Evolutionary conservation across 1,140 invertebrate species (phyloP), one percentile per base, ranked within the genome.

Genomic region (Heliconius melpomene): DNA sequence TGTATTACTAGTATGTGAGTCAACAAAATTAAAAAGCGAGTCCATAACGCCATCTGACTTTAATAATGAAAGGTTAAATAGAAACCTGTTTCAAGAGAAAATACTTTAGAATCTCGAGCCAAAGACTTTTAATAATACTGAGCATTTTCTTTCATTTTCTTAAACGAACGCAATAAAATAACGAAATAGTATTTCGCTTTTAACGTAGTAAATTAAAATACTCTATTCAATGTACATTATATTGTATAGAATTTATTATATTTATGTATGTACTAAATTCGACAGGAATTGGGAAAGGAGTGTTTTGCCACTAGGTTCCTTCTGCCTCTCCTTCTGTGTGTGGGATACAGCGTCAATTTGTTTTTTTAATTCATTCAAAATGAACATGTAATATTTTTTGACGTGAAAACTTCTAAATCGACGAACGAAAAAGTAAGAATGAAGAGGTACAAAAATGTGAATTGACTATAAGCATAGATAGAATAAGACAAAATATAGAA

Each of bases 131-230:
- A 60, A 23, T 60, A 60, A 60, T 60, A 60, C 20, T 60, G n/a
- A 60, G 57, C 57, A n/a, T 60, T 36, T 60, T 60, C 23, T 60
- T 60, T 60, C 57, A 60, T 60, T 60, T 60, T 60, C 57, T 60
- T 60, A 60, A 60, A 60, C n/a, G 57, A 9, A n/a, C n/a, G 57
- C 57, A 60, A 60, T 60, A 60, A 60, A 60, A 23, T 60, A 60
- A 60, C n/a, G 57, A 23, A 11, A n/a, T 26, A 60, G n/a, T 60
- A 23, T 26, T 60, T 60, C 23, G 20, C 20, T 60, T 60, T 60
- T 60, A 60, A 60, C 6, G 23, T 23, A 8, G 57, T 23, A 60
- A 60, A 23, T 60, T 60, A 23, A 60, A 60, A 60, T 60, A 60
- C 13, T 60, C n/a, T 60, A 26, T 60, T 60, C 26, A 60, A 60